Evolutionary conservation across 2,888 invertebrate genomes (phyloP).

Genomic region (Erebia epiphron): DNA sequence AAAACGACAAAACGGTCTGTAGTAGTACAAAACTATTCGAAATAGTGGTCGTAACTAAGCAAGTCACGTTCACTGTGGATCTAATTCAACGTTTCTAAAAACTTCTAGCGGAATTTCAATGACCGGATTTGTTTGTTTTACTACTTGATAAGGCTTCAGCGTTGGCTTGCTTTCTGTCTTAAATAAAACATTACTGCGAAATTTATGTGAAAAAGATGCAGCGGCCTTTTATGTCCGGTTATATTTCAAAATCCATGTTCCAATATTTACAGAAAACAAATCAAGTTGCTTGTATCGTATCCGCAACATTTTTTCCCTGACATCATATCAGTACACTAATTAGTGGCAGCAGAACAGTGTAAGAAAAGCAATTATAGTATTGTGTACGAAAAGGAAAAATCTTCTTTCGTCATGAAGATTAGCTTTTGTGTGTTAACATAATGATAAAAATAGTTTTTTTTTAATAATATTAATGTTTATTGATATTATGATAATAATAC

Average conservation of each 20-base stretch:
- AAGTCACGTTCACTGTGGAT: conserved; percentile 66
- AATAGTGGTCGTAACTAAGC: conserved; percentile 58
- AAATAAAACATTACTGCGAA: conserved; percentile 10
- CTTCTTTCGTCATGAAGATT: background rate
- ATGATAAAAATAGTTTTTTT: background rate
- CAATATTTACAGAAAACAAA: background rate
- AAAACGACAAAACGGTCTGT: conserved; percentile 17
- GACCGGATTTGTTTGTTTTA: conserved; percentile 44
- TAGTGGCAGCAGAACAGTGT: background rate
- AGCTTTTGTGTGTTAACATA: background rate
- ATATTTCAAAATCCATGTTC: background rate
- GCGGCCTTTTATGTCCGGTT: background rate
- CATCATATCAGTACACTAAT: conserved; percentile 1
- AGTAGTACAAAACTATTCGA: conserved; percentile 47
- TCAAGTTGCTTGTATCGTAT: background rate
- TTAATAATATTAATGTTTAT: too few species aligned
- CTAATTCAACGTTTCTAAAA: conserved; percentile 72
- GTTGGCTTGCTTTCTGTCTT: background rate
- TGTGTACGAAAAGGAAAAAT: conserved; percentile 3
- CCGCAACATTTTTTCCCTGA: background rate
- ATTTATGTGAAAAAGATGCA: background rate
- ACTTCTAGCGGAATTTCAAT: conserved; percentile 63
- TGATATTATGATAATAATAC: too few species aligned
- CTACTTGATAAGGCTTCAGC: conserved; percentile 17
- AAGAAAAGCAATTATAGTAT: background rate